Percentiles rank a stretch among this genome's conserved stretches.
Conservation (phyloP, 2,113 vertebrate species). For the human region DNA sequence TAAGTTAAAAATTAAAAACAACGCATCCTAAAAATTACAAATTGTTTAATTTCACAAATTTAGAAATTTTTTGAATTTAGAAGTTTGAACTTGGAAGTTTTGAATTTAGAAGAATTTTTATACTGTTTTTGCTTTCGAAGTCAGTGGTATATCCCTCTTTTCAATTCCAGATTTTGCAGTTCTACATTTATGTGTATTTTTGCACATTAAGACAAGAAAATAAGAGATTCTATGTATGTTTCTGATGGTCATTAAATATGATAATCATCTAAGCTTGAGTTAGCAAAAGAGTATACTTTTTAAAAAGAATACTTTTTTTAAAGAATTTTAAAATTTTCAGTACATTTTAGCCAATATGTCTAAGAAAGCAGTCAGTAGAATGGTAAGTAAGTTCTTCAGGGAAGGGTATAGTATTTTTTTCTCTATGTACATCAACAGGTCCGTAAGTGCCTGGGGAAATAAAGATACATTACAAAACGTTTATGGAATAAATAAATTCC, state of each 20-base stretch:
- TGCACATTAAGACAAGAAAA: neutral
- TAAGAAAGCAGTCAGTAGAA: neutral
- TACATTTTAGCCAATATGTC: neutral
- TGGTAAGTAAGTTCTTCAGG: neutral
- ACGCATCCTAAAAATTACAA: neutral
- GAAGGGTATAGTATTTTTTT: neutral
- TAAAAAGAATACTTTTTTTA: neutral
- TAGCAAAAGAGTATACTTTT: neutral
- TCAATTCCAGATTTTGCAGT: neutral
- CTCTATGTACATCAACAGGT: neutral
- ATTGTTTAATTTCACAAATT: constrained; percentile 34
- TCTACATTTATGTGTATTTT: neutral
- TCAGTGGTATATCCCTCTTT: neutral
- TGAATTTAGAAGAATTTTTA: neutral
- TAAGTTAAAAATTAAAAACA: constrained; percentile 8
- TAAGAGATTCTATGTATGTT: neutral
- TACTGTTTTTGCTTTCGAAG: neutral
- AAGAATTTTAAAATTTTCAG: neutral
- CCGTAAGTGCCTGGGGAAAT: neutral
- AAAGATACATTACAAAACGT: neutral
- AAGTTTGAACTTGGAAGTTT: no score
- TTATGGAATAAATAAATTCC: neutral
- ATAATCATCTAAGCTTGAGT: neutral
- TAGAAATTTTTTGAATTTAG: neutral
- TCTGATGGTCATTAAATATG: neutral